Evolutionary conservation across 1,140 invertebrate species (phyloP).

Genomic region (Calycopis cecrops): DNA sequence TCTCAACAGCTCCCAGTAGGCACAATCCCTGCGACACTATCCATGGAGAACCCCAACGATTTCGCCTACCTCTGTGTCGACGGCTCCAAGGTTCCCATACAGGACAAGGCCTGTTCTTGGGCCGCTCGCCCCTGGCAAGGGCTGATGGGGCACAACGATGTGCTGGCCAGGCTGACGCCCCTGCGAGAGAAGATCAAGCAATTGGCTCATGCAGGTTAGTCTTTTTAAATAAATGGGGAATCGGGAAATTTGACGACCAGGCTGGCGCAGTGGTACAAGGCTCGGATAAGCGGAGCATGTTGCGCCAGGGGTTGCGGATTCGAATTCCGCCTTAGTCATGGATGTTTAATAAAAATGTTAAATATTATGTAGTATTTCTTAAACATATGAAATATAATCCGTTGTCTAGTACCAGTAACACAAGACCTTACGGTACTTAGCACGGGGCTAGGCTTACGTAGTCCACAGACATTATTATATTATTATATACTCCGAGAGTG

Average conservation of each 20-base stretch:
- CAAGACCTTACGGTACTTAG: too few species aligned
- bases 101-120: constrained; percentile 84
- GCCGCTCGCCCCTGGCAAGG: constrained; percentile 88
- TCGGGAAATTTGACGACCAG: too few species aligned
- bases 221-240: not conserved
- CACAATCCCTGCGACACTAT: constrained; percentile 61
- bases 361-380: too few species aligned
- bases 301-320: too few species aligned
- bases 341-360: too few species aligned
- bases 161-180: constrained; percentile 68
- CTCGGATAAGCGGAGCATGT: too few species aligned
- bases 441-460: too few species aligned
- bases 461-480: too few species aligned
- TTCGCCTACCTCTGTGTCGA: constrained; percentile 89
- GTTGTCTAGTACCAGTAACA: too few species aligned
- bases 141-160: constrained; percentile 79
- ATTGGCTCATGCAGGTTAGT: constrained; percentile 53
- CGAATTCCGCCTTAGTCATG: too few species aligned
- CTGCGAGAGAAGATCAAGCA: constrained; percentile 64
- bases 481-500: too few species aligned
- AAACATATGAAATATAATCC: too few species aligned
- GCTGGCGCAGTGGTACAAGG: not conserved
- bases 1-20: constrained; percentile 76
- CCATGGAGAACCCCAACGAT: constrained; percentile 76
- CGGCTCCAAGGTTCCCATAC: constrained; percentile 81